A percentile compares a stretch with the other conserved stretches of the same genome.
Evolutionary conservation across 2,797 vertebrate species (phyloP).

Genomic region (Perodicticus potto): DNA sequence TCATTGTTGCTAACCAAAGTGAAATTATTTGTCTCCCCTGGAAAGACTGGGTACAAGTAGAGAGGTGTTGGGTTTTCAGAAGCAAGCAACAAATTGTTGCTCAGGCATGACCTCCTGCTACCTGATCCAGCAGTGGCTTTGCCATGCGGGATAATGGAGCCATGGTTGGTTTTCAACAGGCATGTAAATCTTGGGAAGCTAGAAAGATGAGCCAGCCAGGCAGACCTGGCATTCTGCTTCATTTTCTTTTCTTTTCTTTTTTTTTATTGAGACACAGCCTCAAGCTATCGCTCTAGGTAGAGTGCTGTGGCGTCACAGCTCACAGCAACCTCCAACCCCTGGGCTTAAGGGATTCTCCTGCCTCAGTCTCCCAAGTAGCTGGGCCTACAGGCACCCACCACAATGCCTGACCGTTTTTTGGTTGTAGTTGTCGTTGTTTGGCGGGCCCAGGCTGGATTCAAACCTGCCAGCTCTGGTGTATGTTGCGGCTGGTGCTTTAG

Average conservation of each 20-base stretch:
- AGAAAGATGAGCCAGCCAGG: not conserved
- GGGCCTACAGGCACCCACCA: too few relatives aligned
- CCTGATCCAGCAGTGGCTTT: not conserved
- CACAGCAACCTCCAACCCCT: too few relatives aligned
- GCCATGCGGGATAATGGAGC: not conserved
- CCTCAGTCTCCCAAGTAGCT: too few relatives aligned
- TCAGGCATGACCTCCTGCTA: not conserved
- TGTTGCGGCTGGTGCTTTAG: too few relatives aligned
- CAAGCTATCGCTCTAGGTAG: too few relatives aligned
- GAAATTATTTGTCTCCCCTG: not conserved
- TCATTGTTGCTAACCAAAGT: not conserved
- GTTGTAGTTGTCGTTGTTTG: too few relatives aligned
- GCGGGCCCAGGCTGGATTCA: too few relatives aligned
- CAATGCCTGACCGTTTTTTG: too few relatives aligned
- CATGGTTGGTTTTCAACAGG: not conserved
- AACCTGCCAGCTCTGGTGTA: too few relatives aligned
- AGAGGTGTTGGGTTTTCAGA: not conserved
- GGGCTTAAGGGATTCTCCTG: too few relatives aligned
- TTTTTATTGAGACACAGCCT: too few relatives aligned
- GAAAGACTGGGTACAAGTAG: not conserved
- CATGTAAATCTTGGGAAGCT: not conserved
- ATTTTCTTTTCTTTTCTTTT: not conserved
- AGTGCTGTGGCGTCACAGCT: too few relatives aligned
- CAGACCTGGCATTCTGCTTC: conserved; percentile 27
- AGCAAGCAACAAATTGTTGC: not conserved